A percentile compares a stretch with the other conserved stretches of the same genome.
These are phyloP conservation scores for Trichopoda pennipes DNA, from an alignment of 2,888 invertebrate genomes.

Conservation along the genomic window DNA sequence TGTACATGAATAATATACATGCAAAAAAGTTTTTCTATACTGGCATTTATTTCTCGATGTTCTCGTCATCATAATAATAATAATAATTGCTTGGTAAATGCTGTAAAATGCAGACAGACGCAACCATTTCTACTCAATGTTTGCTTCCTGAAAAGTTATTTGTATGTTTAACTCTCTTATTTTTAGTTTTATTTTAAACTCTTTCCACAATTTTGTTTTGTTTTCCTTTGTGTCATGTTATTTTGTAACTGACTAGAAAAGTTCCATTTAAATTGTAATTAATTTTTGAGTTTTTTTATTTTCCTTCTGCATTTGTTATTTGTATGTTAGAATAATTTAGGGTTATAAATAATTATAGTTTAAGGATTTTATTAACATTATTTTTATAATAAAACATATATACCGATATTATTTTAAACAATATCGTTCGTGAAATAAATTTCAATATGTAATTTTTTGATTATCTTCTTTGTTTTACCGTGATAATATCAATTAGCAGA, in stretches of 20 bases:
- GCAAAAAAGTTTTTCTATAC: not conserved
- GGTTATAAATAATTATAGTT: conserved; percentile 6
- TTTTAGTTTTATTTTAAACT: conserved; percentile 2
- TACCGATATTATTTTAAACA: not conserved
- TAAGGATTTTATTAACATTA: not conserved
- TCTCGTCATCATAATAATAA: conserved; percentile 15
- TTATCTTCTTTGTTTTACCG: no score
- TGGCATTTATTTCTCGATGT: not conserved
- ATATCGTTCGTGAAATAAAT: no score
- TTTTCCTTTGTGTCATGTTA: conserved; percentile 1
- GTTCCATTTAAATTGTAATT: conserved; percentile 50
- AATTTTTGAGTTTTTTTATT: conserved; percentile 22
- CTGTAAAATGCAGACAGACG: conserved; percentile 49
- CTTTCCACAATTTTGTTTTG: not conserved
- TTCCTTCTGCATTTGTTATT: not conserved
- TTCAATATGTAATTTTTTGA: no score
- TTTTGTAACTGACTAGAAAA: conserved; percentile 31
- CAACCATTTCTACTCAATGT: conserved; percentile 47
- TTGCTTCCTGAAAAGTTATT: conserved; percentile 37
- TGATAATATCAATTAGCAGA: no score
- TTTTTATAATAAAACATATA: not conserved
- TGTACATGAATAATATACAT: not conserved
- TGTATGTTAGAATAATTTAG: not conserved
- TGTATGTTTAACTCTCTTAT: conserved; percentile 4
- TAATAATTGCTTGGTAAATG: conserved; percentile 61